Evolutionary conservation across 2,888 invertebrate species (phyloP).

Genomic region (Cylloceria caligata): DNA sequence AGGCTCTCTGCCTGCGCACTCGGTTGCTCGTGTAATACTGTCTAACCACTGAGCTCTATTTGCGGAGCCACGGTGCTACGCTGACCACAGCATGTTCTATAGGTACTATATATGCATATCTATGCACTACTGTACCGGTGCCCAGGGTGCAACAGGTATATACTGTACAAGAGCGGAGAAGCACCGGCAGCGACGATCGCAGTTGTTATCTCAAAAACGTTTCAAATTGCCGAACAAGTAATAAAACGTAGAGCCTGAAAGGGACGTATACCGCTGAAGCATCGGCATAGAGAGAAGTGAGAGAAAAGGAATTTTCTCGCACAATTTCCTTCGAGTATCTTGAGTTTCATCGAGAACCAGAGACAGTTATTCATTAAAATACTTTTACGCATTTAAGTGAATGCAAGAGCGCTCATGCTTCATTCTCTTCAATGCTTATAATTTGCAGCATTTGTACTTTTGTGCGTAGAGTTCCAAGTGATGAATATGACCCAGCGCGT

Average conservation of each 20-base stretch:
- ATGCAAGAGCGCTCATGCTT: conserved; percentile 32
- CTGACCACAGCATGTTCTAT: conserved; percentile 18
- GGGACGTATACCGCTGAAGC: conserved; percentile 34
- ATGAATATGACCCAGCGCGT: neutral
- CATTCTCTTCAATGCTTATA: neutral
- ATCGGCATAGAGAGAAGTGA: neutral
- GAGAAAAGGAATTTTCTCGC: conserved; percentile 47
- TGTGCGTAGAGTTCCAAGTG: neutral
- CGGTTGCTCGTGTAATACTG: conserved; percentile 63
- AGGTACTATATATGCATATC: conserved; percentile 17
- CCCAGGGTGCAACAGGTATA: conserved; percentile 14
- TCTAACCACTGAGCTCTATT: conserved; percentile 51
- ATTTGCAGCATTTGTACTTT: neutral
- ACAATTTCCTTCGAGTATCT: neutral
- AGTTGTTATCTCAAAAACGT: conserved; percentile 65
- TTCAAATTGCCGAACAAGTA: conserved; percentile 66
- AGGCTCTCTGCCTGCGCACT: conserved; percentile 36
- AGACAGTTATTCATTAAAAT: conserved; percentile 44
- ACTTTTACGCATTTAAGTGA: conserved; percentile 29
- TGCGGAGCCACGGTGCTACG: conserved; percentile 33
- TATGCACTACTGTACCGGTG: neutral
- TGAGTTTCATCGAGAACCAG: neutral
- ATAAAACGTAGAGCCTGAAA: conserved; percentile 58
- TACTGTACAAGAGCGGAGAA: conserved; percentile 4
- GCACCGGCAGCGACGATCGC: conserved; percentile 46